Conservation (phyloP, 2,797 vertebrate genomes). For the Sebastes aleutianus region DNA sequence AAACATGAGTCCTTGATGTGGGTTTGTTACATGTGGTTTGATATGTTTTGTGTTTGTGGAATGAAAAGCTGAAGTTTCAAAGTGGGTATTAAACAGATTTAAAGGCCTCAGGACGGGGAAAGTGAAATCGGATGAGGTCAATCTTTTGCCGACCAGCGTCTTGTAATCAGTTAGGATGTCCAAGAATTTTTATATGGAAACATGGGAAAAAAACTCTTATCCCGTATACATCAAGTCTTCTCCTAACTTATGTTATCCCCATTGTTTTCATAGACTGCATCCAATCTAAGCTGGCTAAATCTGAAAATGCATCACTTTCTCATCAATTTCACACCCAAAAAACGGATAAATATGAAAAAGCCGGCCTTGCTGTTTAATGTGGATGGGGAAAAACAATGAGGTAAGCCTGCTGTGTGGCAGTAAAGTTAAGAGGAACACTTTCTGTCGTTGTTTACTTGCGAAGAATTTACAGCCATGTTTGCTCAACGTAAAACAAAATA, state of each 20-base stretch:
- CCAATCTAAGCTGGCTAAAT: background rate
- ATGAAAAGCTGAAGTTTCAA: slow-evolving; percentile 47
- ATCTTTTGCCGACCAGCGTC: slow-evolving; percentile 4
- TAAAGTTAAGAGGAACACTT: background rate
- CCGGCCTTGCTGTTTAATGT: background rate
- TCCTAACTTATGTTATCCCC: background rate
- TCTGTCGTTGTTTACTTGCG: slow-evolving; percentile 17
- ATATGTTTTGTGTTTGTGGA: slow-evolving; percentile 63
- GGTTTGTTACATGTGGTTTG: slow-evolving; percentile 70
- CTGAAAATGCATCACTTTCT: background rate
- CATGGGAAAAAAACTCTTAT: background rate
- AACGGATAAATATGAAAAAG: background rate
- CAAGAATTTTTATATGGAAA: background rate
- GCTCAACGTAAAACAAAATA: background rate
- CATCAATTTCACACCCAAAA: background rate
- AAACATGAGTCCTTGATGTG: slow-evolving; percentile 72
- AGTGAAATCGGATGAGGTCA: slow-evolving; percentile 40
- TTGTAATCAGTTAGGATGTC: slow-evolving; percentile 4
- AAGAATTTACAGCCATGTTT: slow-evolving; percentile 26
- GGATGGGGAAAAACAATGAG: slow-evolving; percentile 1
- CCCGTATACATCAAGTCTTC: background rate
- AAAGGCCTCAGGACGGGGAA: slow-evolving; percentile 44
- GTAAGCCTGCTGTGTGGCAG: slow-evolving; percentile 9
- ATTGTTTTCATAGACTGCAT: background rate
- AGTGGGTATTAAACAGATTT: slow-evolving; percentile 43